Base-by-base conservation (phyloP, 2,888 invertebrate species). In the Craniophora ligustri region DNA sequence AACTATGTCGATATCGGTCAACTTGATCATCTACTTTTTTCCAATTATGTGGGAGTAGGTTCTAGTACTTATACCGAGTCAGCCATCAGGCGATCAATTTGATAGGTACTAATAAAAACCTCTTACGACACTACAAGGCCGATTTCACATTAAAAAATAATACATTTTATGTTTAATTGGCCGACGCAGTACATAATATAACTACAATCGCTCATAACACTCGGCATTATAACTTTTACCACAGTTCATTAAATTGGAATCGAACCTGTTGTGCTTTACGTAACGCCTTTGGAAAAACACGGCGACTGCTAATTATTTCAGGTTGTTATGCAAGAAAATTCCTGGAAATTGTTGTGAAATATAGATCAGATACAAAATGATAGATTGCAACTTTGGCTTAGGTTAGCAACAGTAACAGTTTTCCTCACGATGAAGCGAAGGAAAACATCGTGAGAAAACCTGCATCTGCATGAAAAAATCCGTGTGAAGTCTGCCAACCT, bases 241-340 rank as follows among this genome's bases (percentile, higher is more conserved):
- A 40, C 54, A 55, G 40, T 49, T 45, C 39, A 51, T 18, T 65
- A 41, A 50, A 34, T 56, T 40, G 36, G 53, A 46, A 50, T 57
- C 48, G 54, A 62, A 72, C 67, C 67, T 47, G 57, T 55, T 62
- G 44, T 48, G 49, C 18, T 71, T 67, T 68, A 67, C 50, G 46
- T 71, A 68, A 68, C n/a, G n/a, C 38, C 13, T n/a, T 10, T 18
- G 10, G 28, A 23, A 18, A 41, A 67, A 61, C 72, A 4, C 34
- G 67, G 67, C 28, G 7, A 15, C 14, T 18, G 26, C 6, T 47
- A 56, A 53, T 53, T 53, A 64, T 30, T 45, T 34, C 45, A 19
- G 48, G 42, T 50, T 48, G 53, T 47, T 55, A 67, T 47, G 55
- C 38, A 49, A 48, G 38, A 16, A 44, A 42, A 71, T 56, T 60